Conservation (phyloP, 2,888 invertebrate genomes). For the Heterodera filipjevi region DNA sequence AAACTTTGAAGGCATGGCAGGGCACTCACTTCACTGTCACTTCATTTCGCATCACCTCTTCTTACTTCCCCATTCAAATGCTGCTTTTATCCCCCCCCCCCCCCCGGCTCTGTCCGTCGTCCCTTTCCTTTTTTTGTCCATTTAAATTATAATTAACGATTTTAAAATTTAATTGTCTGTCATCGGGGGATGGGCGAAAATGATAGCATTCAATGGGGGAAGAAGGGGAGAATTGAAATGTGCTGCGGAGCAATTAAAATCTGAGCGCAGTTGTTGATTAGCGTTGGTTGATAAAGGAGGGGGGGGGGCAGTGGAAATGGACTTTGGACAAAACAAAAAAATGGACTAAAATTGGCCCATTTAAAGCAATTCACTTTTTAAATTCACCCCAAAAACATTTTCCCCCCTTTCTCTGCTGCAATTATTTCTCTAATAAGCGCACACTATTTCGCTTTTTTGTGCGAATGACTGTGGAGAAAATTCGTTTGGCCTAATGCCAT, state of each 20-base stretch:
- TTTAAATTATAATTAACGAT: background rate
- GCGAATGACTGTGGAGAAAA: background rate
- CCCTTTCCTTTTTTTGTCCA: background rate
- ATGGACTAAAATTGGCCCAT: background rate
- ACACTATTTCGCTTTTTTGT: background rate
- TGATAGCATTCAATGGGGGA: background rate
- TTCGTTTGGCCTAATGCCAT: background rate
- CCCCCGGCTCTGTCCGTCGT: too few species aligned
- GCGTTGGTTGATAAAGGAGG: conserved; percentile 6
- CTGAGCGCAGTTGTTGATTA: conserved; percentile 10
- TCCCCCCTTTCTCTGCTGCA: background rate
- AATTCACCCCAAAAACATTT: background rate
- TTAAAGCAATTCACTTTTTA: background rate
- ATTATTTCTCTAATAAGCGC: background rate
- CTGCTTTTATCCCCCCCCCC: background rate
- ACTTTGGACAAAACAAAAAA: conserved; percentile 6
- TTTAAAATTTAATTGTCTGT: background rate
- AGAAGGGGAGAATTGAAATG: background rate
- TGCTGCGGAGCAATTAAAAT: background rate
- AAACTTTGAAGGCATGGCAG: background rate
- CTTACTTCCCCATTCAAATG: background rate
- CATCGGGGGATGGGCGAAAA: background rate
- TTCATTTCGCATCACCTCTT: too few species aligned
- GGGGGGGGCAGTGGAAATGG: background rate
- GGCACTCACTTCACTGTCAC: too few species aligned